phyloP scores from a whole-genome alignment of 2,888 invertebrate species.

The Macaria notata region DNA sequence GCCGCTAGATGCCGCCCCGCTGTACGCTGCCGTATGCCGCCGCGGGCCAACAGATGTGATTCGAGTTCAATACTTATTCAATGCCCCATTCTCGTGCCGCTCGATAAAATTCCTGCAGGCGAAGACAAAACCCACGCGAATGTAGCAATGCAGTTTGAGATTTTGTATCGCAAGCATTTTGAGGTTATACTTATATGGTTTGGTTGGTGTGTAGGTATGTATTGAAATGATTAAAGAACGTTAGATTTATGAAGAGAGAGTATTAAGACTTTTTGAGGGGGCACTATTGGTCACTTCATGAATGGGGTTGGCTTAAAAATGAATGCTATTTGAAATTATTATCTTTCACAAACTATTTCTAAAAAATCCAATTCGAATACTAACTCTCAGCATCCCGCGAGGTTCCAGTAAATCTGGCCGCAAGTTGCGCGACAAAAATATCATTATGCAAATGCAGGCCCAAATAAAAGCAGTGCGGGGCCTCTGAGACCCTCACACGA shows the following conservation, averaged over 20 bases:
- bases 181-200: no score
- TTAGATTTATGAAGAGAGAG: no score
- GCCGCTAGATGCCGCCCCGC: slow-evolving; percentile 26
- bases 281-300: no score
- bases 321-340: no score
- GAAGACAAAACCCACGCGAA: background rate
- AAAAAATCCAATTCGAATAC: no score
- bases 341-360: no score
- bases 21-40: slow-evolving; percentile 20
- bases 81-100: slow-evolving; percentile 36
- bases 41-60: slow-evolving; percentile 49
- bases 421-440: slow-evolving; percentile 76
- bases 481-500: slow-evolving; percentile 25
- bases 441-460: slow-evolving; percentile 77
- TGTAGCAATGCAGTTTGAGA: background rate
- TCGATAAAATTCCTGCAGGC: slow-evolving; percentile 24
- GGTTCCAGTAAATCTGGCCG: slow-evolving; percentile 65
- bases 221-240: no score
- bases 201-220: no score
- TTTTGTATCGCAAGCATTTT: no score
- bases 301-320: no score
- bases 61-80: slow-evolving; percentile 47
- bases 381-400: slow-evolving; percentile 32
- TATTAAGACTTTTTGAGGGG: no score
- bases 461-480: slow-evolving; percentile 63